These are phyloP conservation scores for Passer domesticus DNA, from an alignment of 2,113 vertebrate genomes.

Conservation along the genomic window DNA sequence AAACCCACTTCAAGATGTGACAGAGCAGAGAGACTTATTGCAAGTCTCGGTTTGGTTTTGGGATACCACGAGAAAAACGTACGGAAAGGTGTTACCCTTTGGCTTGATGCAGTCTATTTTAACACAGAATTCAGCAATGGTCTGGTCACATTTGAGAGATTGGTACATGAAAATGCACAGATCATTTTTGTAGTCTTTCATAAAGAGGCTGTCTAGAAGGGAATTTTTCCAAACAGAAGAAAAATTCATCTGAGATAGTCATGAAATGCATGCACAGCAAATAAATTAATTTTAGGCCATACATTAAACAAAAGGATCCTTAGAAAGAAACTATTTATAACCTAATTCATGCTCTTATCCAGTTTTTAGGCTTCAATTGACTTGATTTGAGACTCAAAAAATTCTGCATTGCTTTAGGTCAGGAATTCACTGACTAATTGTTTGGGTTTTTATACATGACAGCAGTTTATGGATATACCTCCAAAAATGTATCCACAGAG, in stretches of 20 bases:
- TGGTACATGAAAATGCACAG: neutral
- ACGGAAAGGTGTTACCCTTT: neutral
- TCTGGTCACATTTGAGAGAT: neutral
- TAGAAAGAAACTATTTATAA: neutral
- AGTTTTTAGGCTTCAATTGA: neutral
- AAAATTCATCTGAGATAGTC: neutral
- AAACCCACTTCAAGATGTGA: neutral
- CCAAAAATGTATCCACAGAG: neutral
- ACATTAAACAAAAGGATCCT: neutral
- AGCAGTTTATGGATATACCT: neutral
- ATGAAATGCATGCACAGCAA: neutral
- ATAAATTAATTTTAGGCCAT: neutral
- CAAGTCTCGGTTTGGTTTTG: neutral
- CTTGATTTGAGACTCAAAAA: neutral
- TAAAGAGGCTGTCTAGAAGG: neutral
- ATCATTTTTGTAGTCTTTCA: neutral
- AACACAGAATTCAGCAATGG: neutral
- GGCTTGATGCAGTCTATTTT: neutral
- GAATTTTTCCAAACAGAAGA: neutral
- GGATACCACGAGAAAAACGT: neutral
- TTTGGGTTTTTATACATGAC: neutral
- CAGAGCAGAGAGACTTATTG: neutral
- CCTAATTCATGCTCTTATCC: neutral
- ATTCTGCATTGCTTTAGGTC: neutral
- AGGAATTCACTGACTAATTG: neutral